Conservation (phyloP, 2,113 vertebrate species). For the Ciconia boyciana region DNA sequence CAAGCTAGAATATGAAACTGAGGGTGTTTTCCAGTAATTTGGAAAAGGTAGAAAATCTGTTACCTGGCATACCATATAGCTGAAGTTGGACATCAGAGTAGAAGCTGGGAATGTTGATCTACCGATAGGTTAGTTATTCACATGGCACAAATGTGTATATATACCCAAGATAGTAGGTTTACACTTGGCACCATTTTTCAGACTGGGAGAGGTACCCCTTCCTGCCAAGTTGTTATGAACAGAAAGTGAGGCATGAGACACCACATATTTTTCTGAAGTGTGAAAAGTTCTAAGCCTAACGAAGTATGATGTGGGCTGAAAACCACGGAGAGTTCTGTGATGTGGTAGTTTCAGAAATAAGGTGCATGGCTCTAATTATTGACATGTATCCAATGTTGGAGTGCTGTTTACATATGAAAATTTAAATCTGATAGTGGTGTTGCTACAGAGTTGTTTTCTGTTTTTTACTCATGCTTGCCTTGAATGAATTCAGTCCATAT, state of each 20-base stretch:
- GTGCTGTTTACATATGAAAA: neutral
- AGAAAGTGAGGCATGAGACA: neutral
- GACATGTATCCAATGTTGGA: neutral
- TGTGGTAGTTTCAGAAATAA: neutral
- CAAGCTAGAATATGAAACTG: neutral
- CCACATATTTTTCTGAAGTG: neutral
- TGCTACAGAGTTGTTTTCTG: neutral
- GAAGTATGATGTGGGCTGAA: neutral
- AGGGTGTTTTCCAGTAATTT: neutral
- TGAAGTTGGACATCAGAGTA: neutral
- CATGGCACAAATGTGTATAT: neutral
- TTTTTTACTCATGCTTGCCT: neutral
- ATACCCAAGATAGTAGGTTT: neutral
- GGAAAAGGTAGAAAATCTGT: neutral
- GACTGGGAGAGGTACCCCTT: neutral
- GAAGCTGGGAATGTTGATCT: neutral
- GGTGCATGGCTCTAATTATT: neutral
- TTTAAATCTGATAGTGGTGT: neutral
- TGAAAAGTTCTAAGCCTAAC: neutral
- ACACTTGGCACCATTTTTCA: neutral
- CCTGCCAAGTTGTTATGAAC: neutral
- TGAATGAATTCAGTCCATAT: neutral
- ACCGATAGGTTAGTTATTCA: neutral
- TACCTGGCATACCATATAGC: neutral
- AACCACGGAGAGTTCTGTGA: neutral